Base-by-base conservation (phyloP, 1,140 invertebrate species). In the Meloidogyne exigua region DNA sequence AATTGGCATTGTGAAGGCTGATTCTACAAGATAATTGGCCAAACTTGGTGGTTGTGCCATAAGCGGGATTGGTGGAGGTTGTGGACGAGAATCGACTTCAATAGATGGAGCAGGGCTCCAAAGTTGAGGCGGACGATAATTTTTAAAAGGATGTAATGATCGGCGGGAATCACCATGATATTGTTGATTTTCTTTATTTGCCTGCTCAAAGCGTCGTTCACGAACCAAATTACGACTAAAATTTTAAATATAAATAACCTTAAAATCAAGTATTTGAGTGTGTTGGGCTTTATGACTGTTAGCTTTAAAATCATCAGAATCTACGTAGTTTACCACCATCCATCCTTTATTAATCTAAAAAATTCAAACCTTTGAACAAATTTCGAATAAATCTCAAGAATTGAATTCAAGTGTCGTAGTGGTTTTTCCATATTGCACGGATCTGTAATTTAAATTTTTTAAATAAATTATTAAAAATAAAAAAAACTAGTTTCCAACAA, bases 341-440 rank as follows among this genome's bases (percentile, higher is more conserved):
- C n/a, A n/a, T 32, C 21, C n/a, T 10, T 72, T 23, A n/a, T 67
- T 9, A 18, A 73, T 5, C 49, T n/a, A 0, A 57, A 57, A n/a
- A 57, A 7, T 57, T n/a, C 49, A 57, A 57, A 57, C 72, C n/a
- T 73, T 21, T 73, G 57, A 65, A 73, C n/a, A 12, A 65, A 73
- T 26, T 73, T 32, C 5, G 72, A 73, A n/a, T 73, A 73, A 26
- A 65, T 39, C 10, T 28, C 28, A 13, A 73, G 57, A 42, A 73
- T 28, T n/a, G 62, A 62, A 23, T n/a, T 23, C n/a, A 73, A 23
- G 11, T 73, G 72, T 21, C 49, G 7, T 5, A 68, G 7, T 18
- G 66, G 18, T 21, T 32, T 42, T 68, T 68, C 49, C 36, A 39
- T 65, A 65, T 15, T 39, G 7, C 10, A 23, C 28, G 25, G 23